Evolutionary conservation across 2,888 invertebrate genomes (phyloP).

Genomic region (Apantesis nais): DNA sequence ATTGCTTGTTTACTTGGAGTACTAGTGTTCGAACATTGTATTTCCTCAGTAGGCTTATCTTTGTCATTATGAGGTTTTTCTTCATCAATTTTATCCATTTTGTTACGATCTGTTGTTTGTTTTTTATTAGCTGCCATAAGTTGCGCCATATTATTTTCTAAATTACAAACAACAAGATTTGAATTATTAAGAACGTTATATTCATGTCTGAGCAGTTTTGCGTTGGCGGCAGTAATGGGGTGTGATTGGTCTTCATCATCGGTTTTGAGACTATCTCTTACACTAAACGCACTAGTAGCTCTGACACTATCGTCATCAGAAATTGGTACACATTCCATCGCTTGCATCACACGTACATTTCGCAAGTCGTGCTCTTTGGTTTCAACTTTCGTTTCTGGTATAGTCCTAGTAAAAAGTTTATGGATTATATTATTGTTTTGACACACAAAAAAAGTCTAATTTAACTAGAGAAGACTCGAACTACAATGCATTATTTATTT

Average conservation of each 20-base stretch:
- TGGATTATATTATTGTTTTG: not conserved
- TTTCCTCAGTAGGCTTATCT: constrained; percentile 52
- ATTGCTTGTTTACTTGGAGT: constrained; percentile 49
- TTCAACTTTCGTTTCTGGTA: constrained; percentile 63
- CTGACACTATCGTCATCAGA: constrained; percentile 82
- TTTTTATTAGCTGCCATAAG: constrained; percentile 73
- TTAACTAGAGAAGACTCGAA: not conserved
- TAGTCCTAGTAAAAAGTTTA: constrained; percentile 50
- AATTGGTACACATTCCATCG: constrained; percentile 77
- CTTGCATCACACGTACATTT: constrained; percentile 71
- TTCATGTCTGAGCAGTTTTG: constrained; percentile 77
- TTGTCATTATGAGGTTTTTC: constrained; percentile 67
- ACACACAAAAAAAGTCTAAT: not conserved
- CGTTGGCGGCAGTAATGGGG: constrained; percentile 78
- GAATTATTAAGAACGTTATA: constrained; percentile 81
- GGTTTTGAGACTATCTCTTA: constrained; percentile 80
- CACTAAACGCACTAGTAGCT: constrained; percentile 81
- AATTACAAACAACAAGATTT: constrained; percentile 79
- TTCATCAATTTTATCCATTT: constrained; percentile 81
- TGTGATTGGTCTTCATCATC: constrained; percentile 81
- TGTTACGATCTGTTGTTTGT: constrained; percentile 66
- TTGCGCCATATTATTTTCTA: constrained; percentile 82
- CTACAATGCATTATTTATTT: too few relatives aligned
- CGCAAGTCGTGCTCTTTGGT: constrained; percentile 74
- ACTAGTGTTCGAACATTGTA: constrained; percentile 38